A percentile compares a stretch with the other conserved stretches of the same genome.
Conservation (phyloP, 2,113 vertebrate species). For the Spea bombifrons region DNA sequence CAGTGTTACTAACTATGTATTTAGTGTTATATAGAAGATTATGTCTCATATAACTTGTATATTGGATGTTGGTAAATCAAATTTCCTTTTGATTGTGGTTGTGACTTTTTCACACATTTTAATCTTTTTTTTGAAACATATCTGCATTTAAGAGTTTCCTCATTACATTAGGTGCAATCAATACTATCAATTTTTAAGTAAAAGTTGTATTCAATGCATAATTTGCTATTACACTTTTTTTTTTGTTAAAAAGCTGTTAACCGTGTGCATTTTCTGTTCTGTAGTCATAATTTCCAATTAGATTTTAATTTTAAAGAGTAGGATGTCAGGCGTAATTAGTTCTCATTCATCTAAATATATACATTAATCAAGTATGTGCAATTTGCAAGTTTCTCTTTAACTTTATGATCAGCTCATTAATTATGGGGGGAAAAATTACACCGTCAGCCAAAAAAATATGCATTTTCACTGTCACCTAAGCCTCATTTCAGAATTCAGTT, state of each 20-base stretch:
- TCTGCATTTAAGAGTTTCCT: too few relatives aligned
- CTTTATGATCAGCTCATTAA: constrained; percentile 41
- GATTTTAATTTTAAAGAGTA: constrained; percentile 30
- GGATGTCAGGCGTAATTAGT: constrained; percentile 15
- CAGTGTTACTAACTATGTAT: too few relatives aligned
- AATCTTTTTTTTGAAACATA: too few relatives aligned
- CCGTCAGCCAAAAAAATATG: constrained; percentile 23
- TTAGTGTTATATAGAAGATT: too few relatives aligned
- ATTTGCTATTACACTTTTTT: not conserved
- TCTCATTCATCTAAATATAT: constrained; percentile 6
- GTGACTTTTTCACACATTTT: too few relatives aligned
- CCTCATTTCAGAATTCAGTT: constrained; percentile 34
- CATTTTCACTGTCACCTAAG: constrained; percentile 22
- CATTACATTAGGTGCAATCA: too few relatives aligned
- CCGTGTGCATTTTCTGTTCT: constrained; percentile 24
- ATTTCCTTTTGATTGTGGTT: too few relatives aligned
- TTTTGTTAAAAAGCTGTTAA: not conserved
- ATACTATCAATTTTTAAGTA: too few relatives aligned
- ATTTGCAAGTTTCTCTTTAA: constrained; percentile 37
- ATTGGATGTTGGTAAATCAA: too few relatives aligned
- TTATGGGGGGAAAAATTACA: constrained; percentile 30
- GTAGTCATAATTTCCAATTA: constrained; percentile 33
- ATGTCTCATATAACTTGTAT: too few relatives aligned
- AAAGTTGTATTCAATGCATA: too few relatives aligned
- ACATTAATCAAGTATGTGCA: constrained; percentile 40